Conservation (phyloP, 2,888 invertebrate genomes). For the Trichopoda pennipes region DNA sequence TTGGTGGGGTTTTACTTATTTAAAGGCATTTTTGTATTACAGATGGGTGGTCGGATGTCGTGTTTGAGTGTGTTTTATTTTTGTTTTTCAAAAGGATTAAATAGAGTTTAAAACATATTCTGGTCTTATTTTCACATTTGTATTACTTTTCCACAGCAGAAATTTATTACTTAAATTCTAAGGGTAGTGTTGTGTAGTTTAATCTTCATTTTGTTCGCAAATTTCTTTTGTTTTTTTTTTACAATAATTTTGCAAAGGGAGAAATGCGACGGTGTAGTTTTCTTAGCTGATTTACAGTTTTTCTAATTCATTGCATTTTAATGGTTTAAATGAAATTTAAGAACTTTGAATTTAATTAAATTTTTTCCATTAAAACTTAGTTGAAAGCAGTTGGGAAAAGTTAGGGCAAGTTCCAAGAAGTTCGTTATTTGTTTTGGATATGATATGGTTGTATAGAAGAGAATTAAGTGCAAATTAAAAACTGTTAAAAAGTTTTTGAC, state of each 20-base stretch:
- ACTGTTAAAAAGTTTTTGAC: background rate
- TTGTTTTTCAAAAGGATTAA: constrained; percentile 56
- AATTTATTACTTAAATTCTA: constrained; percentile 35
- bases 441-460: background rate
- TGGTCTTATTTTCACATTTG: constrained; percentile 54
- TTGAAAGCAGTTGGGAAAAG: background rate
- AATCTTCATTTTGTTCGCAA: constrained; percentile 29
- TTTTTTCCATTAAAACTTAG: constrained; percentile 4
- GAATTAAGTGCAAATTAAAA: background rate
- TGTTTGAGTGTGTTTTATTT: constrained; percentile 12
- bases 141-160: constrained; percentile 44
- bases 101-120: constrained; percentile 58
- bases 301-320: constrained; percentile 72
- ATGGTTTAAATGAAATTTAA: constrained; percentile 73
- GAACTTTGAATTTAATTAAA: constrained; percentile 58
- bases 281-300: constrained; percentile 69
- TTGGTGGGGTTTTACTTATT: background rate
- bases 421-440: background rate
- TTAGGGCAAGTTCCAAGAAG: background rate
- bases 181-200: constrained; percentile 14
- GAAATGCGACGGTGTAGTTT: constrained; percentile 39
- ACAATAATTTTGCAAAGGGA: background rate
- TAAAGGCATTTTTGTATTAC: background rate
- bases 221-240: constrained; percentile 7
- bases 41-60: background rate